Percentiles rank a stretch among this genome's conserved stretches.
Conservation (phyloP, 2,888 invertebrate species). For the Suillia variegata region DNA sequence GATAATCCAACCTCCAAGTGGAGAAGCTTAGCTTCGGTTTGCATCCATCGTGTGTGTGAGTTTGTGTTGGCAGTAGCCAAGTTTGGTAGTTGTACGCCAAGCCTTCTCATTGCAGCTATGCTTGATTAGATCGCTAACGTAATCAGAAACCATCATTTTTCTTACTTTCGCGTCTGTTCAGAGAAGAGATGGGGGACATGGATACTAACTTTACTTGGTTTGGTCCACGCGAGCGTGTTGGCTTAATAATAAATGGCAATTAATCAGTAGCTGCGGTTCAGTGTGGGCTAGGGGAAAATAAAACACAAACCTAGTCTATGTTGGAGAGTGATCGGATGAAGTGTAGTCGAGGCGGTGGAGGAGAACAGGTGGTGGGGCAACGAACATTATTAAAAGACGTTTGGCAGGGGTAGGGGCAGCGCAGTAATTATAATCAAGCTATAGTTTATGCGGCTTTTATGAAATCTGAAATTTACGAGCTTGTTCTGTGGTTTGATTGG, state of each 20-base stretch:
- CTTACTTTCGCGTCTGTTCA: no score
- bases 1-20: neutral
- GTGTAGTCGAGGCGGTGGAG: neutral
- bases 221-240: constrained; percentile 26
- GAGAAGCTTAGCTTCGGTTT: neutral
- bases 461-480: neutral
- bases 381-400: no score
- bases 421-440: neutral
- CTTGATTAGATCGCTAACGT: constrained; percentile 32
- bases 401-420: neutral
- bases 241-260: constrained; percentile 48
- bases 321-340: neutral
- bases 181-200: no score
- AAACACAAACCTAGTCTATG: no score
- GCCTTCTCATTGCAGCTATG: constrained; percentile 13
- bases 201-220: neutral
- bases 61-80: neutral
- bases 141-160: constrained; percentile 34
- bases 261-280: constrained; percentile 41
- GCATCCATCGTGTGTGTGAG: no score
- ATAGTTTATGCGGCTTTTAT: neutral
- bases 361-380: neutral
- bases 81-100: neutral
- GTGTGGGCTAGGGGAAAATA: neutral
- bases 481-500: constrained; percentile 1